phyloP scores from a whole-genome alignment of 1,140 invertebrate genomes.

The Neodiprion fabricii region DNA sequence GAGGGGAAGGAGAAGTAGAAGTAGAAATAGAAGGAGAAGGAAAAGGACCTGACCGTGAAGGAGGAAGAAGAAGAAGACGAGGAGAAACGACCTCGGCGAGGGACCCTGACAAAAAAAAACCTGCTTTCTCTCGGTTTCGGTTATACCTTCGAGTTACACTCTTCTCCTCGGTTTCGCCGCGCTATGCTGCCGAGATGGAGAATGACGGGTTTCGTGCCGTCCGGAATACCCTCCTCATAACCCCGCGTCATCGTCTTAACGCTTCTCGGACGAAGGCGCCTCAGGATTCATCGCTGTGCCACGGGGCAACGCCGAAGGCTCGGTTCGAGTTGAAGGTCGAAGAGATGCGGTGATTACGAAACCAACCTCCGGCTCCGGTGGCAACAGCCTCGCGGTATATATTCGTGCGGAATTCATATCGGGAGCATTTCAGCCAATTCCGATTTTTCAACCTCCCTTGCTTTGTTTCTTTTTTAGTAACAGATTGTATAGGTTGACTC shows the following conservation, averaged over 20 bases:
- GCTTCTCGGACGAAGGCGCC: background rate
- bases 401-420: background rate
- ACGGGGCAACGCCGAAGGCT: background rate
- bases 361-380: background rate
- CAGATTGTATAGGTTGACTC: no score
- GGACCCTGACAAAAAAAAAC: background rate
- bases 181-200: no score
- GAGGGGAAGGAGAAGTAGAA: background rate
- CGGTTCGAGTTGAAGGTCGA: background rate
- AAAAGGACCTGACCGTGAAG: background rate
- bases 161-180: no score
- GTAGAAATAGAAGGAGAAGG: background rate
- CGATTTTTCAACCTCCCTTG: background rate
- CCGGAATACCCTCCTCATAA: no score
- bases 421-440: background rate
- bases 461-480: background rate
- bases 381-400: background rate
- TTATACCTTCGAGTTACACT: background rate
- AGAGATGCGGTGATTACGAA: background rate
- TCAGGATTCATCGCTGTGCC: background rate
- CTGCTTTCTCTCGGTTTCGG: constrained; percentile 6
- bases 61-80: background rate
- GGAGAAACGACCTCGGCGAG: background rate
- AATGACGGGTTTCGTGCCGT: no score
- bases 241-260: background rate